Base-by-base conservation (phyloP, 2,113 vertebrate species). In the Daboia siamensis region DNA sequence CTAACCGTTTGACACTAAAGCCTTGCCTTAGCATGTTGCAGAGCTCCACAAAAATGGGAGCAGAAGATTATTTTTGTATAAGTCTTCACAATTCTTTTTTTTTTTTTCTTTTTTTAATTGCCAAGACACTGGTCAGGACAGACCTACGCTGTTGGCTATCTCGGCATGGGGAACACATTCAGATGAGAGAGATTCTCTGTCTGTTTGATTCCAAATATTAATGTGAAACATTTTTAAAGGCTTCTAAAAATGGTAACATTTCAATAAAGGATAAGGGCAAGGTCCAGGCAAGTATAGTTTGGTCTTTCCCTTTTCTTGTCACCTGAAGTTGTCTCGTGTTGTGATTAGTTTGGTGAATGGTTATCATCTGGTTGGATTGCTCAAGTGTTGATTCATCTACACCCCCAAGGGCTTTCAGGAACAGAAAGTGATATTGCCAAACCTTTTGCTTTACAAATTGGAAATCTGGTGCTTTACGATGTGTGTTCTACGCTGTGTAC, bases 1-100 rank as follows among this genome's bases (percentile, higher is more conserved):
- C 90, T 89, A 64, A 91, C n/a, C 46, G 87, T 91, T 86, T 80
- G 90, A 86, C 74, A 89, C 69, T 93, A 86, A 93, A 55, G 90
- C 87, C 74, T 88, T 55, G 87, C 87, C 56, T 61, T 61, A 39
- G 39, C 55, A 84, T 4, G 11, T 61, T 54, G 29, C 86, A 6
- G 64, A 46, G 59, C 55, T 33, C 23, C 33, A 8, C 59, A 21
- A 55, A 80, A 93, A 46, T 55, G 2, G n/a, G 64, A 61, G 86
- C 64, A 91, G 84, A 21, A 89, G 55, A 87, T 59, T 54, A 89
- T 93, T 91, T 91, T 88, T 91, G 44, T 91, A 85, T 39, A 61
- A 46, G 7, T 61, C 84, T 89, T 90, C 55, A 55, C n/a, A 46
- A 46, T 54, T 91, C 13, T 24, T 85, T 48, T 51, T 51, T 51